phyloP scores from a whole-genome alignment of 2,888 invertebrate species.

The Drosophila nigricruria region DNA sequence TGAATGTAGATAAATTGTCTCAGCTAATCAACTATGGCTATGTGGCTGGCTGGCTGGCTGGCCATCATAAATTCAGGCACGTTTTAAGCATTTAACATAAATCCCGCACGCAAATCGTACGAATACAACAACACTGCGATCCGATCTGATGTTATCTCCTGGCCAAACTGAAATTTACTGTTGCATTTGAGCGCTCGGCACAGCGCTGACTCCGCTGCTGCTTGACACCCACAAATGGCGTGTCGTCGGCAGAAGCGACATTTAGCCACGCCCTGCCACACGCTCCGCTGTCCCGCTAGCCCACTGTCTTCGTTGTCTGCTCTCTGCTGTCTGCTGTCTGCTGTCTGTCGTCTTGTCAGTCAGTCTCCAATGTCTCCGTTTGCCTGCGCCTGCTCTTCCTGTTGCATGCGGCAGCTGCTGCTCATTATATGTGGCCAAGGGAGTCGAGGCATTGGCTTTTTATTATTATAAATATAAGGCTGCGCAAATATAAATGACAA shows the following conservation, averaged over 20 bases:
- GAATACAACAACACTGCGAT: conserved; percentile 15
- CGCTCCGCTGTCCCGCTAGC: neutral
- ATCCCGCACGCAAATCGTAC: conserved; percentile 45
- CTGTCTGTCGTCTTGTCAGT: conserved; percentile 12
- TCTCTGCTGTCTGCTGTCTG: conserved; percentile 2
- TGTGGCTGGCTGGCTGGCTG: conserved; percentile 33
- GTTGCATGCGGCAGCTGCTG: conserved; percentile 71
- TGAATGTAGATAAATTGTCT: conserved; percentile 56
- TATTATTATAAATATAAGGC: conserved; percentile 53
- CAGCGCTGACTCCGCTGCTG: conserved; percentile 61
- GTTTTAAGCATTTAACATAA: conserved; percentile 78
- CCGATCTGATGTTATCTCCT: conserved; percentile 73
- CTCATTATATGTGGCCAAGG: conserved; percentile 70
- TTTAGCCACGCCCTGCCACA: conserved; percentile 15
- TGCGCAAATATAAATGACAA: conserved; percentile 63
- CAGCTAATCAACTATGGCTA: conserved; percentile 52
- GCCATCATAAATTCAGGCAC: conserved; percentile 81
- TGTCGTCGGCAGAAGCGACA: conserved; percentile 43
- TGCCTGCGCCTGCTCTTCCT: conserved; percentile 57
- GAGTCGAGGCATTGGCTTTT: conserved; percentile 29
- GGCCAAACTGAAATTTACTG: conserved; percentile 82
- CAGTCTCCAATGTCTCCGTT: conserved; percentile 25
- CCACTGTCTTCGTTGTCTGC: neutral
- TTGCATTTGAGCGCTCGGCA: conserved; percentile 66
- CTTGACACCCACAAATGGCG: conserved; percentile 83